These are phyloP conservation scores for Sebastes kiyomatsui DNA, from an alignment of 2,797 vertebrate genomes.

Conservation along the genomic window DNA sequence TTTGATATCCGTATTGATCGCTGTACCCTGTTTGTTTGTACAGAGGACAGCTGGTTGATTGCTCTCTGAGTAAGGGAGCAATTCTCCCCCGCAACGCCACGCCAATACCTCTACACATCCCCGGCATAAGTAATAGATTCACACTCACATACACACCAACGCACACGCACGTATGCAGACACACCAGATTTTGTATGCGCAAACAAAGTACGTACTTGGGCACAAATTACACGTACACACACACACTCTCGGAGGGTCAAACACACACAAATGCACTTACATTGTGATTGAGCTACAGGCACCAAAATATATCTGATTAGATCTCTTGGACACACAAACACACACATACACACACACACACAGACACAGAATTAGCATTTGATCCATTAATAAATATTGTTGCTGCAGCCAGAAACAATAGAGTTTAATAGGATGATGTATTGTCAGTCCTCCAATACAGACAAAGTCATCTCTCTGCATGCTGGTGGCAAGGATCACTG, in stretches of 20 bases:
- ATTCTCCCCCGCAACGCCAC: constrained; percentile 48
- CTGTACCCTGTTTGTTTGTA: constrained; percentile 74
- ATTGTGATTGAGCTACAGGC: constrained; percentile 4
- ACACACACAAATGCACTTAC: background rate
- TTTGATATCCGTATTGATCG: constrained; percentile 84
- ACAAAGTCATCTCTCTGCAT: constrained; percentile 63
- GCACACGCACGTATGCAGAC: constrained; percentile 28
- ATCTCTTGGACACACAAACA: constrained; percentile 9
- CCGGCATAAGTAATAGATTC: constrained; percentile 60
- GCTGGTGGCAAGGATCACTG: constrained; percentile 31
- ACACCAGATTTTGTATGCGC: constrained; percentile 10
- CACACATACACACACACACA: background rate
- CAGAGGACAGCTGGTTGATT: constrained; percentile 81
- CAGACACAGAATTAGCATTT: constrained; percentile 25
- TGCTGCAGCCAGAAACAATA: constrained; percentile 60
- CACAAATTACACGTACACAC: background rate
- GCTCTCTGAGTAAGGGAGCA: constrained; percentile 73
- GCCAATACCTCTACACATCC: constrained; percentile 40
- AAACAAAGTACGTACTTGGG: background rate
- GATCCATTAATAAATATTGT: constrained; percentile 56
- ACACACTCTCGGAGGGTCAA: background rate
- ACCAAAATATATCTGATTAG: constrained; percentile 1
- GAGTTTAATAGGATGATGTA: constrained; percentile 66
- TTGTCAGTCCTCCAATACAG: constrained; percentile 54
- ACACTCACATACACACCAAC: constrained; percentile 13